Conservation (phyloP, 2,888 invertebrate genomes). For the Sinopyrophorus schimmeli region DNA sequence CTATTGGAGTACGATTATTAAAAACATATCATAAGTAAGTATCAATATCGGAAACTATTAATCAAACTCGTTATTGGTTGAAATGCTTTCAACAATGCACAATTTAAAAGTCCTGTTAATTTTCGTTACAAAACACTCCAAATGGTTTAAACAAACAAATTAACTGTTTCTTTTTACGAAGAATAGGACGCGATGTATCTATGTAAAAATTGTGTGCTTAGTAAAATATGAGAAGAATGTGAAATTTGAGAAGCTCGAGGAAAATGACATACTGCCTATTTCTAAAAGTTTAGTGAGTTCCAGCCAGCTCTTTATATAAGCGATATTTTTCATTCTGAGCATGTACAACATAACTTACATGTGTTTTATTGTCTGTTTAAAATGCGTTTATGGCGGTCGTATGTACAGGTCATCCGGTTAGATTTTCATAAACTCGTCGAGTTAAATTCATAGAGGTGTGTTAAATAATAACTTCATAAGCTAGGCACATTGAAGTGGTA, state of each 20-base stretch:
- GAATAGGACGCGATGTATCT: too few relatives aligned
- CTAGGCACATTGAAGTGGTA: conserved; percentile 2
- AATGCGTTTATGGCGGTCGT: conserved; percentile 16
- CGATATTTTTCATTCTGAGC: not conserved
- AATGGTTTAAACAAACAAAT: too few relatives aligned
- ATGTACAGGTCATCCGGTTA: conserved; percentile 24
- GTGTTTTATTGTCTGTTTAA: conserved; percentile 20
- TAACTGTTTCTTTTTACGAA: not conserved
- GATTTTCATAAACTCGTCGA: conserved; percentile 13
- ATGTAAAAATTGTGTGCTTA: not conserved
- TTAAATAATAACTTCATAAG: conserved; percentile 6
- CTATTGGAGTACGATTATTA: conserved; percentile 5
- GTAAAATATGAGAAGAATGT: not conserved
- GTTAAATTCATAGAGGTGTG: conserved; percentile 7
- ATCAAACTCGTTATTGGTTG: too few relatives aligned
- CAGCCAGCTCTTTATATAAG: not conserved
- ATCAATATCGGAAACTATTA: not conserved
- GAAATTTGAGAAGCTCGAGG: too few relatives aligned
- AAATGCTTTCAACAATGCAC: too few relatives aligned
- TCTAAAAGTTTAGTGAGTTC: not conserved
- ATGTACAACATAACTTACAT: conserved; percentile 5
- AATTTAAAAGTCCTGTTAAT: too few relatives aligned
- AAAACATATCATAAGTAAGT: conserved; percentile 2
- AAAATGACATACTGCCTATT: too few relatives aligned
- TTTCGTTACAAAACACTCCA: conserved; percentile 3